Evolutionary conservation across 2,113 vertebrate species (phyloP).

Genomic region (Climacteris rufus): DNA sequence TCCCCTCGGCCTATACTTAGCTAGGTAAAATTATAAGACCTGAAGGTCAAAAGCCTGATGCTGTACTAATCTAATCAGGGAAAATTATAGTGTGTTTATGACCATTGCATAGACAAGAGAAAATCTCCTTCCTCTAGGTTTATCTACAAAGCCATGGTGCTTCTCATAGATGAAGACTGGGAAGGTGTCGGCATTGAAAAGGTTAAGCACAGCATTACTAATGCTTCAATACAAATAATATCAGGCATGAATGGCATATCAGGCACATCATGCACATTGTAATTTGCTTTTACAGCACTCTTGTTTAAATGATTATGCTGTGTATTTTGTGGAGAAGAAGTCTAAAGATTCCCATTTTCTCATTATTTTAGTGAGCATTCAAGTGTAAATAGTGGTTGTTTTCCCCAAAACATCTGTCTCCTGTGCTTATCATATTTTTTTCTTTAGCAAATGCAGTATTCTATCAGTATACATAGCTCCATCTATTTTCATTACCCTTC

Average conservation of each 20-base stretch:
- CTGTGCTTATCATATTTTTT: neutral
- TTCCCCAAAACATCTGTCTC: neutral
- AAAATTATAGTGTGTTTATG: neutral
- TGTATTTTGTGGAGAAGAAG: neutral
- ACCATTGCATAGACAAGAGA: neutral
- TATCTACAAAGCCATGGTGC: neutral
- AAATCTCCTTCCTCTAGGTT: neutral
- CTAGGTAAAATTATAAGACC: neutral
- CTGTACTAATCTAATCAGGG: neutral
- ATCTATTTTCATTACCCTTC: slow-evolving; percentile 22
- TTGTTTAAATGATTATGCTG: neutral
- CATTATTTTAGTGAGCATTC: neutral
- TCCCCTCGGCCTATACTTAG: neutral
- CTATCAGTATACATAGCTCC: neutral
- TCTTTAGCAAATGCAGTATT: neutral
- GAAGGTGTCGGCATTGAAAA: neutral
- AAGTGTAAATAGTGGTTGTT: neutral
- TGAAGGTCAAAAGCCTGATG: neutral
- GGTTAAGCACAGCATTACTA: neutral
- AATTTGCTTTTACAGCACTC: neutral
- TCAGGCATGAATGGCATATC: neutral
- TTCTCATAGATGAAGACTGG: neutral
- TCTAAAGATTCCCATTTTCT: slow-evolving; percentile 14
- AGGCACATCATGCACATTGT: neutral
- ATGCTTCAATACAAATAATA: neutral